A percentile compares a stretch with the other conserved stretches of the same genome.
Conservation (phyloP, 2,797 vertebrate species). For the Danio choprae region DNA sequence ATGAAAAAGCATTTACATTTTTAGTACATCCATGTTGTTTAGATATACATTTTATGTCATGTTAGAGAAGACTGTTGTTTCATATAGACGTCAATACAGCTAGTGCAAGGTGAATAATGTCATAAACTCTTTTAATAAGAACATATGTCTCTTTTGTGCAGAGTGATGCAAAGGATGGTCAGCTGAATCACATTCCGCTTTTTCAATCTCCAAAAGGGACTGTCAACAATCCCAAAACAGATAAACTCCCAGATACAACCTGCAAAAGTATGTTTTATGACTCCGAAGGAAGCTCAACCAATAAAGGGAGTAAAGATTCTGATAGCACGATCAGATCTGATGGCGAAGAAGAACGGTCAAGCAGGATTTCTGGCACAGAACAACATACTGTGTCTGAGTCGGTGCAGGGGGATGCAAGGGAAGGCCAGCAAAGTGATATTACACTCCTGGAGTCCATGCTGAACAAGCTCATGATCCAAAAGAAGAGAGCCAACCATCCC, state of each 20-base stretch:
- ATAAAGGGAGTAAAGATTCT: background rate
- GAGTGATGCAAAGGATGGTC: background rate
- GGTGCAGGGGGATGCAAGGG: background rate
- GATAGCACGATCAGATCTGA: background rate
- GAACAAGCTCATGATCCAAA: conserved; percentile 16
- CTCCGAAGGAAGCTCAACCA: background rate
- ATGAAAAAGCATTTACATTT: too few species aligned
- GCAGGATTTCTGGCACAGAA: background rate
- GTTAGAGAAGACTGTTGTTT: too few species aligned
- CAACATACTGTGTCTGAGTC: too few species aligned
- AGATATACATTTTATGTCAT: too few species aligned
- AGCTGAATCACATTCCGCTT: background rate
- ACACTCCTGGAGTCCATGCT: conserved; percentile 50
- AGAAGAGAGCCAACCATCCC: background rate
- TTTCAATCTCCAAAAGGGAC: conserved; percentile 39
- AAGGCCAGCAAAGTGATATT: background rate
- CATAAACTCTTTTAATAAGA: background rate
- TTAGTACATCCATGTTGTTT: too few species aligned
- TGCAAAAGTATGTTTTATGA: background rate
- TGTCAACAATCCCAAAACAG: background rate
- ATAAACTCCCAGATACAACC: background rate
- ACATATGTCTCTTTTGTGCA: background rate
- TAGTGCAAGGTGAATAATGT: background rate
- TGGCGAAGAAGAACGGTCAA: background rate
- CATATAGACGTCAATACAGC: too few species aligned